Evolutionary conservation across 2,888 invertebrate genomes (phyloP).

Genomic region (Lobophora halterata): DNA sequence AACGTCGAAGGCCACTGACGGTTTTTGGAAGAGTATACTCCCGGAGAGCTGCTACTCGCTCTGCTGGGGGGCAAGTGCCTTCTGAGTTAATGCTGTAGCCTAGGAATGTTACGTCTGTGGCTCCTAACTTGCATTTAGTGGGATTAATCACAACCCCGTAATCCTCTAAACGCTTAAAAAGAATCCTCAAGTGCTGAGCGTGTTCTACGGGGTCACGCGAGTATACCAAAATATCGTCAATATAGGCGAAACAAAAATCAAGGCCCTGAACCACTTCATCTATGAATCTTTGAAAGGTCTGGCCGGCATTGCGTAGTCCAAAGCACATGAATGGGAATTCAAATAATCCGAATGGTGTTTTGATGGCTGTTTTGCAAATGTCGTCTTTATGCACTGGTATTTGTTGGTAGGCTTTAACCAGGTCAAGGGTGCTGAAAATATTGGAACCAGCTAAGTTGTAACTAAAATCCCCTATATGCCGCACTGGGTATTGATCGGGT

Average conservation of each 20-base stretch:
- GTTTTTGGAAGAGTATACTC: conserved; percentile 21
- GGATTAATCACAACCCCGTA: conserved; percentile 4
- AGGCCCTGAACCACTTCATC: conserved; percentile 25
- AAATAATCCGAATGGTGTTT: background rate
- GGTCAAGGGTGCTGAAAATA: background rate
- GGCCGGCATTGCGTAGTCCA: conserved; percentile 49
- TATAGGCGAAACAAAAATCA: background rate
- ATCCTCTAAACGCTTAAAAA: background rate
- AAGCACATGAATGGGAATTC: conserved; percentile 16
- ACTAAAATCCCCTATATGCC: conserved; percentile 6
- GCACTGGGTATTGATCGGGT: conserved; percentile 14
- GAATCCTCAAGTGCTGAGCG: background rate
- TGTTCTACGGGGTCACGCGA: background rate
- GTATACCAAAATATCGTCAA: conserved; percentile 11
- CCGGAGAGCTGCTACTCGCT: background rate
- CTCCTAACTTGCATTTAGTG: conserved; percentile 3
- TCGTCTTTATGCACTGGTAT: background rate
- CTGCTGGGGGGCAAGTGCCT: background rate
- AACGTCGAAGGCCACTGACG: conserved; percentile 21
- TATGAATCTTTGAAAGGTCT: conserved; percentile 49
- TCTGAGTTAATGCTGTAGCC: background rate
- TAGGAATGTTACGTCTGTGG: conserved; percentile 3
- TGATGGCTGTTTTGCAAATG: background rate
- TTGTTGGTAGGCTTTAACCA: conserved; percentile 1
- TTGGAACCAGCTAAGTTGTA: background rate